Conservation (phyloP, 2,888 invertebrate genomes). For the Plemyria rubiginata region DNA sequence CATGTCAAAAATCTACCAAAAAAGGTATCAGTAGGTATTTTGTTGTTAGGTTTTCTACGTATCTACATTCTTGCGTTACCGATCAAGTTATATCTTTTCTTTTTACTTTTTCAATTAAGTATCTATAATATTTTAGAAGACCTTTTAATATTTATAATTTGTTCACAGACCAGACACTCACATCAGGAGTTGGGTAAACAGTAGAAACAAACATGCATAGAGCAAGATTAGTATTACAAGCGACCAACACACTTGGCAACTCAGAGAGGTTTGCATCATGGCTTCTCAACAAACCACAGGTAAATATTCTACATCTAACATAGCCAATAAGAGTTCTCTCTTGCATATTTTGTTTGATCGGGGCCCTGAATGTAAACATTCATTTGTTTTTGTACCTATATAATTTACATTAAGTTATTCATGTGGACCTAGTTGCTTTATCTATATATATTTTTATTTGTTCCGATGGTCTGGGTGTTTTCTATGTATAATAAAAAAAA, state of each 20-base stretch:
- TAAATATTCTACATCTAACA: conserved; percentile 46
- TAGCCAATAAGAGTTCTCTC: too few species aligned
- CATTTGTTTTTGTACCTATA: too few species aligned
- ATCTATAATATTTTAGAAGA: not conserved
- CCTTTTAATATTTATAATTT: conserved; percentile 2
- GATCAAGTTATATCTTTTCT: too few species aligned
- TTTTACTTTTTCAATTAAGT: too few species aligned
- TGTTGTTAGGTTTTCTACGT: not conserved
- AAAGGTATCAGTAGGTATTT: not conserved
- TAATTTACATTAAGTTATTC: not conserved
- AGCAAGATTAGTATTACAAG: conserved; percentile 89
- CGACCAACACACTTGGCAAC: conserved; percentile 86
- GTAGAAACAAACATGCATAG: conserved; percentile 88
- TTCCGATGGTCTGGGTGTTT: too few species aligned
- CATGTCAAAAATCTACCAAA: conserved; percentile 16
- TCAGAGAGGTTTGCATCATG: conserved; percentile 92
- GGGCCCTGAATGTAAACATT: too few species aligned
- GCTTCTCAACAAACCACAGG: conserved; percentile 87
- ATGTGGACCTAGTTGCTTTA: not conserved
- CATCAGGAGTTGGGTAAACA: conserved; percentile 49
- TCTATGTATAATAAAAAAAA: too few species aligned
- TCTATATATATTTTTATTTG: too few species aligned
- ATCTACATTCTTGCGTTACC: too few species aligned
- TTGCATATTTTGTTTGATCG: too few species aligned
- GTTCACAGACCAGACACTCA: conserved; percentile 63